Conservation (phyloP, 2,113 vertebrate species). For the Lipotes vexillifer region DNA sequence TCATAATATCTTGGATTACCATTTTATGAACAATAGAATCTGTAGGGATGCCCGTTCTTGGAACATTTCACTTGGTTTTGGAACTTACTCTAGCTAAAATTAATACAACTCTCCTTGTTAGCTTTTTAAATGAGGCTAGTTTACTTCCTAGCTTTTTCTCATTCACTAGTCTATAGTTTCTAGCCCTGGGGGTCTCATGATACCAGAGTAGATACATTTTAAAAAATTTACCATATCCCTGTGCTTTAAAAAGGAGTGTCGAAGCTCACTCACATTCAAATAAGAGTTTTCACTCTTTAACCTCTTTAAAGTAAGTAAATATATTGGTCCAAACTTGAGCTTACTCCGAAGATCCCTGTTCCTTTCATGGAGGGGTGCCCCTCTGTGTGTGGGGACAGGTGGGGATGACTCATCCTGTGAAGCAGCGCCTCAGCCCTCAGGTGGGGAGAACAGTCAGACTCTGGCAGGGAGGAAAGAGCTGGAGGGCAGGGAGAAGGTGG, state of each 20-base stretch:
- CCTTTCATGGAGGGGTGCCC: background rate
- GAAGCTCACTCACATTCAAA: background rate
- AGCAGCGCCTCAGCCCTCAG: background rate
- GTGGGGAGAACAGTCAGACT: background rate
- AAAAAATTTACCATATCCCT: background rate
- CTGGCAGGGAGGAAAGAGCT: background rate
- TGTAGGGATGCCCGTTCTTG: background rate
- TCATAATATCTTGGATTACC: background rate
- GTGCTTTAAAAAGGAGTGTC: background rate
- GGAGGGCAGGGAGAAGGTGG: background rate
- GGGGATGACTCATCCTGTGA: background rate
- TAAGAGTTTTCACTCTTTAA: background rate
- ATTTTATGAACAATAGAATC: constrained; percentile 12
- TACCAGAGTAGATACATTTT: background rate
- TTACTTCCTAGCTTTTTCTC: constrained; percentile 25
- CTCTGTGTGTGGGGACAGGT: background rate
- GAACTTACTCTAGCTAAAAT: constrained; percentile 18
- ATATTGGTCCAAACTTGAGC: background rate
- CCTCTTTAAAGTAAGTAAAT: constrained; percentile 24
- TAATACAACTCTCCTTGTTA: background rate
- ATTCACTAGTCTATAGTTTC: background rate
- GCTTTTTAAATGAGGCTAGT: background rate
- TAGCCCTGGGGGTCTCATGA: background rate
- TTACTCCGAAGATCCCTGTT: background rate
- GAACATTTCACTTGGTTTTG: background rate